Percentiles rank a stretch among this genome's conserved stretches.
Evolutionary conservation across 2,113 vertebrate species (phyloP).

Genomic region (Arenaria interpres): DNA sequence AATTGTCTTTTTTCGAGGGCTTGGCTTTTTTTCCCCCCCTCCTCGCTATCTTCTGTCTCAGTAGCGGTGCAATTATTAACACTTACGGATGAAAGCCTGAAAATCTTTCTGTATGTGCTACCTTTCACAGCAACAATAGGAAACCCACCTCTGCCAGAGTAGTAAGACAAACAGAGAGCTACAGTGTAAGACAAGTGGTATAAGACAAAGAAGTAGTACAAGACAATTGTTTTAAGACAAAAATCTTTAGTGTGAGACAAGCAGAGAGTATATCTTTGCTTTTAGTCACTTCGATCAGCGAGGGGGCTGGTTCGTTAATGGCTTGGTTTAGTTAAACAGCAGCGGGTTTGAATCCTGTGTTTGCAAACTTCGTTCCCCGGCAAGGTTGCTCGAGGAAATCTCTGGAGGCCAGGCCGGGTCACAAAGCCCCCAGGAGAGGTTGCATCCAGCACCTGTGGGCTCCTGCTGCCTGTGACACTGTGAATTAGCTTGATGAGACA

Average conservation of each 20-base stretch:
- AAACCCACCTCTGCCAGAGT: neutral
- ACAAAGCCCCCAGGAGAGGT: neutral
- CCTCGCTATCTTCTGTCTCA: neutral
- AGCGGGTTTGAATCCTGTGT: fast-evolving
- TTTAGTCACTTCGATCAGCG: neutral
- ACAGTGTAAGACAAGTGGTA: no score
- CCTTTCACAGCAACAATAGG: neutral
- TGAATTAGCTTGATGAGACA: neutral
- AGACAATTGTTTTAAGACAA: no score
- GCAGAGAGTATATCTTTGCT: neutral
- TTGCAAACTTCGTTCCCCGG: neutral
- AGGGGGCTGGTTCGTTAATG: neutral
- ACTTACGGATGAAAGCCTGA: neutral
- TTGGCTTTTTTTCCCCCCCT: neutral
- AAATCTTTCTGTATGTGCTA: neutral
- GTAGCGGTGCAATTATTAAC: neutral
- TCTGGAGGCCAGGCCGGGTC: neutral
- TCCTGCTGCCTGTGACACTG: neutral
- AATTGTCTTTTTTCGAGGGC: neutral
- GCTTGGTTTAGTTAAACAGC: neutral
- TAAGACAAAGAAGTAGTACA: no score
- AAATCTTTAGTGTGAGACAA: neutral
- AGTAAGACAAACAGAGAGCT: neutral
- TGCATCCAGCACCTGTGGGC: neutral
- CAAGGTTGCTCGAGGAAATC: neutral